Percentiles rank a stretch among this genome's conserved stretches.
phyloP scores from a whole-genome alignment of 2,113 vertebrate species.

The Indicator indicator region DNA sequence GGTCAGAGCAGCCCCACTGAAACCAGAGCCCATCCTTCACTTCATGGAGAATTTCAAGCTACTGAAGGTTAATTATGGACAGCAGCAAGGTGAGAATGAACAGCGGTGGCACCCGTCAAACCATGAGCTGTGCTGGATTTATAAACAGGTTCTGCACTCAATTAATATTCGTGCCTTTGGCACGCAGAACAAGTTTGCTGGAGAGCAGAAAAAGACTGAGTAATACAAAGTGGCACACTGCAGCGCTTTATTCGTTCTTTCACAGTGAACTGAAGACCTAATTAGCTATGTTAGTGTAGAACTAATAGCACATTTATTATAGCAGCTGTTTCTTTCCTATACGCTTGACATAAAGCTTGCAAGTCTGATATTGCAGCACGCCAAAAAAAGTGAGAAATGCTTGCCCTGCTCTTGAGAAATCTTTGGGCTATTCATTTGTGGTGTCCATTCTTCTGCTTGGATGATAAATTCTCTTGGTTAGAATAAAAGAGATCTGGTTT shows the following conservation, averaged over 20 bases:
- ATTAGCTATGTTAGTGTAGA: constrained; percentile 42
- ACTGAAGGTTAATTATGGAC: constrained; percentile 1
- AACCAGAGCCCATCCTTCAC: constrained; percentile 9
- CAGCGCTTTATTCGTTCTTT: neutral
- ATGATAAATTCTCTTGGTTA: constrained; percentile 16
- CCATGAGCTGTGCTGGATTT: neutral
- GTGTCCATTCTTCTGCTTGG: constrained; percentile 49
- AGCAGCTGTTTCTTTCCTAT: constrained; percentile 13
- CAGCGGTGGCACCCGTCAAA: neutral
- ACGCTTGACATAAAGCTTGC: constrained; percentile 36
- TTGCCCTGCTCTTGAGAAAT: constrained; percentile 48
- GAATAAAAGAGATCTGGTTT: constrained; percentile 10
- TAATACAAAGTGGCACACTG: constrained; percentile 13
- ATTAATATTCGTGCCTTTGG: constrained; percentile 18
- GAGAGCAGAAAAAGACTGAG: constrained; percentile 22
- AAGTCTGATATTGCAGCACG: constrained; percentile 22
- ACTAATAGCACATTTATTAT: constrained; percentile 38
- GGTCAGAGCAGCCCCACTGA: neutral
- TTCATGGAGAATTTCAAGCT: constrained; percentile 20
- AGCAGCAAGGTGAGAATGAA: constrained; percentile 22
- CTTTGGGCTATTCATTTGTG: constrained; percentile 36
- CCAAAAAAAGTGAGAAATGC: constrained; percentile 55
- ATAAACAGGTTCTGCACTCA: constrained; percentile 41
- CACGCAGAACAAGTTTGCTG: constrained; percentile 5
- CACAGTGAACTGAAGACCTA: neutral